Evolutionary conservation across 2,113 vertebrate genomes (phyloP), one percentile per base, ranked within the genome.

Genomic region (Vidua macroura): DNA sequence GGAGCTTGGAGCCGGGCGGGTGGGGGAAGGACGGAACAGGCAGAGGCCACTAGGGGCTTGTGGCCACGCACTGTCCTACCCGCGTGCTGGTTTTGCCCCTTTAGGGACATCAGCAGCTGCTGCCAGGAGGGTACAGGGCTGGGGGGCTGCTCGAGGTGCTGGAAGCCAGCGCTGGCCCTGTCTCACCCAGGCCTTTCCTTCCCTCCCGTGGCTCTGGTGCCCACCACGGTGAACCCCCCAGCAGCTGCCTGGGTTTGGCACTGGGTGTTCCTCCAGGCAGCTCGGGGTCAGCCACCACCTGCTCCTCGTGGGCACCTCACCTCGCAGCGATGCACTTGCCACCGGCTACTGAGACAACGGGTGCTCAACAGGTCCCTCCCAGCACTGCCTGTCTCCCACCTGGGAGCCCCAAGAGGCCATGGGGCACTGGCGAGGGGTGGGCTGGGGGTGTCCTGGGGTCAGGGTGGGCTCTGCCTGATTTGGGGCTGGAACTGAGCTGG

Each of bases 361-460:
- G 63, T 4, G 51, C 62, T 92, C 92, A 90, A 94, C 96, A 95
- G 83, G 95, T 95, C 72, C 70, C 13, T 5, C 33, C 30, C 1
- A 0, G 7, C 7, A 2, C 37, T 3, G 1, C 7, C 67, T 30
- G 17, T 21, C 10, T 30, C 75, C 67, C 46, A 2, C 30, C 46
- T 2, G 56, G 30, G 39, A 49, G 21, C 66, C 69, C 60, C 12
- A 0, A 3, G 28, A 80, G 68, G 81, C 68, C 11, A 1, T 1
- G 51, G 39, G 60, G 52, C 1, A 5, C 52, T 49, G 70, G 17
- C 0, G 1, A 51, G 46, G 56, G 51, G 14, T 2, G 7, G 39
- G 31, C 4, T 25, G 49, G 16, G 46, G 39, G 14, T 79, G 41
- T 52, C 25, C 39, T 17, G 58, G 30, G 33, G 12, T 33, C 8